Evolutionary conservation across 2,797 vertebrate genomes (phyloP).

Genomic region (Eleutherodactylus coqui): DNA sequence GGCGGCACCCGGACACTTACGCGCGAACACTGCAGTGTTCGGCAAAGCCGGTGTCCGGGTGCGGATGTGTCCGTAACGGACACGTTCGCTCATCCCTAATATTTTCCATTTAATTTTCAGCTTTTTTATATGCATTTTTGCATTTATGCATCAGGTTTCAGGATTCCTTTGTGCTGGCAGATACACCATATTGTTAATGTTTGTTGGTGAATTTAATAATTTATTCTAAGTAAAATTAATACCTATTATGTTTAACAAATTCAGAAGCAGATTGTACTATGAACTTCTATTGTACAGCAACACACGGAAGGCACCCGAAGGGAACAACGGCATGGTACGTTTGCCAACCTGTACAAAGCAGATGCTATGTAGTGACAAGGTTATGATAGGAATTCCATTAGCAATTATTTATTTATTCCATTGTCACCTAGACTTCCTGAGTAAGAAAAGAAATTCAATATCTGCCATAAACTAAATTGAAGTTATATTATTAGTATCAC

Average conservation of each 20-base stretch:
- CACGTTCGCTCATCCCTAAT: no score
- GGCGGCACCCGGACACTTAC: no score
- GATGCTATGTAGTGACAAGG: neutral
- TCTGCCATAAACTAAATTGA: neutral
- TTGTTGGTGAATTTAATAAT: neutral
- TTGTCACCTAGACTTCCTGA: neutral
- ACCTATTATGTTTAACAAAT: neutral
- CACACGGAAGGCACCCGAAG: neutral
- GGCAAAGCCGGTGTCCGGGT: no score
- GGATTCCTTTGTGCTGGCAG: neutral
- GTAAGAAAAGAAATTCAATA: neutral
- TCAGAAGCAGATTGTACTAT: neutral
- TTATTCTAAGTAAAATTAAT: neutral
- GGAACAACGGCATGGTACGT: neutral
- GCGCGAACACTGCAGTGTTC: no score
- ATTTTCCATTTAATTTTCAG: no score
- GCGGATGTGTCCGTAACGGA: no score
- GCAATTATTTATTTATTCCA: slow-evolving; percentile 2
- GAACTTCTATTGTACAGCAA: neutral
- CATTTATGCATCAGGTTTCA: no score
- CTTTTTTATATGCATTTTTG: neutral
- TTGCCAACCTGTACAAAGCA: neutral
- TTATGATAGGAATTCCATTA: neutral
- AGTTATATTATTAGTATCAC: neutral
- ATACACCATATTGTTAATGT: neutral